Evolutionary conservation across 2,113 vertebrate species (phyloP).

Genomic region (Geococcyx californianus): DNA sequence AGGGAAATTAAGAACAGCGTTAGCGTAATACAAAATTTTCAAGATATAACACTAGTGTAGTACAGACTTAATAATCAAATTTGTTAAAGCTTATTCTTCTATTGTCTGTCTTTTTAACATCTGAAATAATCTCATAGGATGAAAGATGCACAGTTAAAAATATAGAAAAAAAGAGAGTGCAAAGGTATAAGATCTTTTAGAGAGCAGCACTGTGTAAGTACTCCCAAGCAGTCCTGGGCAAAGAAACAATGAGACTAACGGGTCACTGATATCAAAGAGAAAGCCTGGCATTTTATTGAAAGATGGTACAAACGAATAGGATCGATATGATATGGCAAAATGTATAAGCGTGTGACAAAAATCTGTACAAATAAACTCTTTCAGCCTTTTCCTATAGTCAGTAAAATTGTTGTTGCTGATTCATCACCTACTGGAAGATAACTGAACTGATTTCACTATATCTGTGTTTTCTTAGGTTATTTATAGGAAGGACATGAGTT

Average conservation of each 20-base stretch:
- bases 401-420: neutral
- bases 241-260: neutral
- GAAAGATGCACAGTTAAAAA: neutral
- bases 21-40: neutral
- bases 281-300: neutral
- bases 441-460: neutral
- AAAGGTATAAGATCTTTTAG: neutral
- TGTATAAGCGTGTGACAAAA: neutral
- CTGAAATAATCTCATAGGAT: neutral
- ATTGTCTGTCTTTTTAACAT: neutral
- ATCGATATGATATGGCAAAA: neutral
- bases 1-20: neutral
- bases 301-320: neutral
- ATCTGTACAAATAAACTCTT: neutral
- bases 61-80: neutral
- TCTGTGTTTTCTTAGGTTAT: neutral
- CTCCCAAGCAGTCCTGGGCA: neutral
- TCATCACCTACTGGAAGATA: neutral
- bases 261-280: neutral
- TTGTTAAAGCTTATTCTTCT: neutral
- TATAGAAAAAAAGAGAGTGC: neutral
- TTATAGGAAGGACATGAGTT: neutral
- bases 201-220: neutral
- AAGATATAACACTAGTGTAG: neutral
- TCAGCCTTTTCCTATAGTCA: neutral